Base-by-base conservation (phyloP, 2,888 invertebrate genomes). In the Exephanes ischioxanthus region DNA sequence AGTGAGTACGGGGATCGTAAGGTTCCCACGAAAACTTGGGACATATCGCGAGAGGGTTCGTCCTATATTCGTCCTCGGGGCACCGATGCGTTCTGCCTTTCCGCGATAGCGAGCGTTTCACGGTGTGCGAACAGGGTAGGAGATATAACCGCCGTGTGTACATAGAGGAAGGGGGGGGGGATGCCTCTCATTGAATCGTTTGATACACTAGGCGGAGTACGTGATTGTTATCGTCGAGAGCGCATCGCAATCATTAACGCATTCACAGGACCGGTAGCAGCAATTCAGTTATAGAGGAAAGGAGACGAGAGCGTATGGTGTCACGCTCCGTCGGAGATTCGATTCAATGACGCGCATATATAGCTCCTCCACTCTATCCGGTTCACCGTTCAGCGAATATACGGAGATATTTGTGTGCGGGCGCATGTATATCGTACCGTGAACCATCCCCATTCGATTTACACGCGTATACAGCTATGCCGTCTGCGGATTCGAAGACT, bases 271-370 rank as follows among this genome's bases (percentile, higher is more conserved):
- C 73, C 73, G 55, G 75, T 37, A 83, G 70, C 33, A 83, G 70
- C 79, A 75, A 83, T 80, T 80, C 83, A 75, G 75, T 75, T 71
- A 41, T 70, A 80, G 55, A 70, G 63, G 48, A 53, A 53, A 80
- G 75, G 58, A 63, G 61, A 63, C 33, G 63, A 30, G 55, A 53
- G 58, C 75, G 72, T 66, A 84, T 48, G 55, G 73, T 45, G 75
- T 83, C 68, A 83, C 75, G 83, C 79, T 75, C 55, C 53, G 53
- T 68, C 61, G 73, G 45, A 75, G 70, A 30, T 75, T 79, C 79
- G 78, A 82, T 81, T 78, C 75, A 81, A 81, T 85, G 75, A 73
- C 61, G 63, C 53, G 68, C 41, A 76, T 76, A 11, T 82, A 76
- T 53, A 76, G 67, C 9, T 6, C 53, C 55, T 68, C 61, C 37